Conservation (phyloP, 92 coral and sea anemone species). For the Chrysogorgia sp. region DNA sequence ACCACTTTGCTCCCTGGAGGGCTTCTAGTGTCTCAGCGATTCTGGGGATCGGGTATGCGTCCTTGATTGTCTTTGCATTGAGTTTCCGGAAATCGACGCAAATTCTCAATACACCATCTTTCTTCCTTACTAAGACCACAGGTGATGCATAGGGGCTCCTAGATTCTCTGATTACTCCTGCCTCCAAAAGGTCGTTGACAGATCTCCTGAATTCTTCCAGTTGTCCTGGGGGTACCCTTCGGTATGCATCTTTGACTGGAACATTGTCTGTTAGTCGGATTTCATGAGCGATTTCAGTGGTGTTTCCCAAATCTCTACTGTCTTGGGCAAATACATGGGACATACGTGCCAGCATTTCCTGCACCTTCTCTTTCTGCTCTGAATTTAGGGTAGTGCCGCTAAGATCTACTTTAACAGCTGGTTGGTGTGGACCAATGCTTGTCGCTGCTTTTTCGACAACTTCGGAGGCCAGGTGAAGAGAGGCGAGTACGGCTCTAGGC, state of each 20-base stretch:
- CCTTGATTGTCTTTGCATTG: slow-evolving; percentile 55
- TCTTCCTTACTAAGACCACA: slow-evolving; percentile 47
- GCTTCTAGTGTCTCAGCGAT: slow-evolving; percentile 48
- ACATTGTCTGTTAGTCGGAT: slow-evolving; percentile 9
- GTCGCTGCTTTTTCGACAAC: too few relatives aligned
- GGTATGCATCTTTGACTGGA: slow-evolving; percentile 1
- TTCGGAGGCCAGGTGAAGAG: too few relatives aligned
- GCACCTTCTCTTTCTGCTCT: slow-evolving; percentile 21
- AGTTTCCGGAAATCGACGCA: slow-evolving; percentile 40
- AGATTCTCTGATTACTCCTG: slow-evolving; percentile 36
- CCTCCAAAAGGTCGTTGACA: slow-evolving; percentile 21
- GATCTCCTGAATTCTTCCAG: slow-evolving; percentile 27
- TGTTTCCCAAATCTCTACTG: slow-evolving; percentile 11
- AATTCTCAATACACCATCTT: slow-evolving; percentile 24
- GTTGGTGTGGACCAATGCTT: too few relatives aligned
- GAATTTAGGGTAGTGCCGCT: too few relatives aligned
- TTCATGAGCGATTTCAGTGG: slow-evolving; percentile 1
- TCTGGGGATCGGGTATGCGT: slow-evolving; percentile 55
- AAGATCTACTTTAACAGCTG: too few relatives aligned
- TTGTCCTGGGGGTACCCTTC: slow-evolving; percentile 18
- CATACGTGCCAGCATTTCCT: slow-evolving; percentile 39
- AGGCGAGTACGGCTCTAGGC: too few relatives aligned
- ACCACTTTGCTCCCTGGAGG: slow-evolving; percentile 48
- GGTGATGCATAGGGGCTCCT: slow-evolving; percentile 41
- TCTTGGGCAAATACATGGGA: slow-evolving; percentile 19